Conservation (phyloP, 2,113 vertebrate species). For the Alouatta palliata region DNA sequence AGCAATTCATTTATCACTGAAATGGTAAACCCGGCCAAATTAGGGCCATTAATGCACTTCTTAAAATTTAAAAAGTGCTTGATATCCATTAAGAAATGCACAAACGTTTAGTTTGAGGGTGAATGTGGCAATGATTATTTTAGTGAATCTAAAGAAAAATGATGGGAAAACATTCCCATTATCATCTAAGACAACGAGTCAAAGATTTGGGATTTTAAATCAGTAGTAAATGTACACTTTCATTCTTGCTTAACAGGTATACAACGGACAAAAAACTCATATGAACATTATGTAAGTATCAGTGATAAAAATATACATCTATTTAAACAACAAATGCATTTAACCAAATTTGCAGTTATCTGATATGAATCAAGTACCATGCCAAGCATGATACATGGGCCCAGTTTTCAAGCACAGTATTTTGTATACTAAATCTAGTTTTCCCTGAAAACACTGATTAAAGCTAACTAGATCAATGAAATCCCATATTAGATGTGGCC, state of each 20-base stretch:
- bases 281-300: not conserved
- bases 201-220: not conserved
- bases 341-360: not conserved
- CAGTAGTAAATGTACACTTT: not conserved
- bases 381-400: not conserved
- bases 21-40: not conserved
- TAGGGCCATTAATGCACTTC: not conserved
- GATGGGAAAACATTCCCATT: not conserved
- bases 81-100: not conserved
- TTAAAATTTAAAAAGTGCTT: not conserved
- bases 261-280: not conserved
- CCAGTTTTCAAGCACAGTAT: not conserved
- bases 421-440: not conserved
- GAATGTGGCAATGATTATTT: not conserved
- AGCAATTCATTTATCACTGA: not conserved
- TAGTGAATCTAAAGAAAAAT: not conserved
- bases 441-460: not conserved
- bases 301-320: not conserved
- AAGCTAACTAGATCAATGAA: not conserved
- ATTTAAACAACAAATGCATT: not conserved
- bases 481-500: not conserved
- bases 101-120: not conserved
- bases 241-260: not conserved
- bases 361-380: not conserved
- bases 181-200: not conserved